Evolutionary conservation across 2,797 vertebrate species (phyloP), one percentile per base, ranked within the genome.

Genomic region (Peromyscus melanophrys): DNA sequence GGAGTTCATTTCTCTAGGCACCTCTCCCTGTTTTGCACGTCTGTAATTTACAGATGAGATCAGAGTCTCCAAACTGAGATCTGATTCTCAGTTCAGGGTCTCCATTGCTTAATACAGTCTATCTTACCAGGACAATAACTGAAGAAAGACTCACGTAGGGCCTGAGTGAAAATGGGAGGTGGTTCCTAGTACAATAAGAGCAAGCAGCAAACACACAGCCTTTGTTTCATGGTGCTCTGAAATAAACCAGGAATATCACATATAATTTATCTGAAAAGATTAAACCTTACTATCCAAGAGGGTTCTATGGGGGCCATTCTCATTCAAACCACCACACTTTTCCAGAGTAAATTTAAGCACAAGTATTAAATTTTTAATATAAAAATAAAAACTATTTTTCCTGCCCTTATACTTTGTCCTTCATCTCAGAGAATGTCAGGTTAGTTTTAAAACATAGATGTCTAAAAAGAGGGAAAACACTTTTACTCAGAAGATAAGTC

Each of bases 401-500:
- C 37, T 94, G 93, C 12, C 11, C 63, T 95, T 11, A 13, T 61
- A 52, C 23, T 96, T 91, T 81, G 16, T 91, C 19, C 13, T 90
- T 21, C 7, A 81, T 13, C 13, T 91, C 75, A 49, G 17, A 93
- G 0, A 29, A 90, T 40, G 3, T 40, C 59, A 52, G 16, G 29
- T 57, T 95, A 84, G 14, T 84, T 94, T 96, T 52, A 95, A 94
- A 94, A 52, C 0, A 31, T 40, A 25, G 57, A 76, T 81, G 87
- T 97, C 46, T 95, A 52, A 91, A 94, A 83, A 84, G 25, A 82
- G 16, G 92, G 40, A 73, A 84, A 73, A 78, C 5, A 75, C 21
- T 23, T 95, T 87, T 89, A 95, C n/a, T 8, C 10, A 86, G 29
- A 93, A 95, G 46, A 97, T 84, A 95, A 19, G 61, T 80, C 77